Conservation (phyloP, 1,140 invertebrate genomes). For the Teleopsis dalmanni region DNA sequence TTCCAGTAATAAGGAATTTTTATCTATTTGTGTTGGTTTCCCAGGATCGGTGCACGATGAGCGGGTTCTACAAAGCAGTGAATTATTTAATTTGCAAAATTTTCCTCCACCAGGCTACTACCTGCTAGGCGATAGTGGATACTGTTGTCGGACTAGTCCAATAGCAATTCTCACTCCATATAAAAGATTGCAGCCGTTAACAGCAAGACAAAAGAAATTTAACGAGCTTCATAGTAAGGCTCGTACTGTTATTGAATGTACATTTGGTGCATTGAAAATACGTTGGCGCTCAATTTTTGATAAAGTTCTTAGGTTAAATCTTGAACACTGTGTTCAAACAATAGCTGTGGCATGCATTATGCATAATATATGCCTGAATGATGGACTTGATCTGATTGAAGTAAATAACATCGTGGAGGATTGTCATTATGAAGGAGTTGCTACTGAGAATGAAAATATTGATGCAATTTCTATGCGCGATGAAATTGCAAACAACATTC, state of each 20-base stretch:
- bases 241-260: neutral
- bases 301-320: neutral
- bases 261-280: neutral
- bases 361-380: no score
- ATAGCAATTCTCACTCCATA: neutral
- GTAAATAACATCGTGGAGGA: no score
- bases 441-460: no score
- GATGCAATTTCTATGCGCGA: no score
- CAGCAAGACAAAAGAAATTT: neutral
- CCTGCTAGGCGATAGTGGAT: neutral
- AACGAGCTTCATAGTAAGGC: neutral
- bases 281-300: neutral
- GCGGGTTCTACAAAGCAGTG: neutral
- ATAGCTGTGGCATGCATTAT: neutral
- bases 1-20: neutral
- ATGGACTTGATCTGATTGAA: no score
- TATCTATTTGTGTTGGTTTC: neutral
- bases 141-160: neutral
- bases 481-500: no score
- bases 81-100: neutral
- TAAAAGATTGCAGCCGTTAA: neutral
- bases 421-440: no score
- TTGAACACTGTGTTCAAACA: neutral
- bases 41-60: neutral
- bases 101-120: neutral